Evolutionary conservation across 2,113 vertebrate species (phyloP), one percentile per base, ranked within the genome.

Genomic region (Cyrtonyx montezumae): DNA sequence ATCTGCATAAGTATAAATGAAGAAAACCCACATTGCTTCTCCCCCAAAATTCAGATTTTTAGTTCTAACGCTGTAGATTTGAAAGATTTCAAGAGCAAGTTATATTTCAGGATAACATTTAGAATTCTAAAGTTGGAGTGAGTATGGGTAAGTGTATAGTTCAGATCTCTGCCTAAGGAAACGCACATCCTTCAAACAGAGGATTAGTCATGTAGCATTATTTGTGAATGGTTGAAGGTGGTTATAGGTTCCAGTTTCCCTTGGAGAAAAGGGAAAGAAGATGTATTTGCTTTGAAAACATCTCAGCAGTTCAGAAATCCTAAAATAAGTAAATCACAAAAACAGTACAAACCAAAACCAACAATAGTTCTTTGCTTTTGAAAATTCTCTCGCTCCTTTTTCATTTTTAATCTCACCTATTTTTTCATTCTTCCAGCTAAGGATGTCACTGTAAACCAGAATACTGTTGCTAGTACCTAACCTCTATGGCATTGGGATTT

Each of bases 401-500:
- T 70, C 42, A 10, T 71, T 49, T 56, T 63, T 55, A 59, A 59
- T 67, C 37, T 32, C 8, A 2, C 30, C 45, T 13, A 11, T 37
- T 21, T 73, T 65, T 48, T 75, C 17, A 19, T 51, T 63, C 37
- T 46, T 65, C 43, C 28, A 46, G 20, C 8, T 14, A 40, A 45
- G 7, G 23, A 22, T 1, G 6, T 58, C 17, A 9, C 43, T n/a
- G 23, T 58, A 55, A 58, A 65, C 0, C 0, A 37, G 26, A 26
- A 22, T 30, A 25, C 15, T 19, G 1, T 30, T 14, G 30, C 36
- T 37, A 25, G 36, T 13, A 68, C 48, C 48, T 32, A 34, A 32
- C 28, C 67, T 43, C 26, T 49, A 7, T 56, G 20, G 5, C 15
- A 9, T 3, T 63, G 18, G 19, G 19, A 45, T 42, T 32, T 48